A percentile compares a stretch with the other conserved stretches of the same genome.
phyloP scores from a whole-genome alignment of 2,888 invertebrate genomes.

The Bembecia ichneumoniformis region DNA sequence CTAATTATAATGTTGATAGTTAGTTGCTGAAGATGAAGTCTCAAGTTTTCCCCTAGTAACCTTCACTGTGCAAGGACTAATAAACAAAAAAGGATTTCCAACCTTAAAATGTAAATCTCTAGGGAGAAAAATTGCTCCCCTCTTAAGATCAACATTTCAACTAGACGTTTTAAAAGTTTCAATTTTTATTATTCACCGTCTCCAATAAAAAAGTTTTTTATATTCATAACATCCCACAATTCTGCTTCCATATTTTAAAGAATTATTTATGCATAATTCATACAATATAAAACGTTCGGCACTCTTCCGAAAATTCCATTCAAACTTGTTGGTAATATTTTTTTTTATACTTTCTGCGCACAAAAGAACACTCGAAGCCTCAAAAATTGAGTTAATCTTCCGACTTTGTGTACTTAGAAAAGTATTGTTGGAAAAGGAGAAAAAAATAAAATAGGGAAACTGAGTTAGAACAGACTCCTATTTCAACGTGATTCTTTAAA shows the following conservation, averaged over 20 bases:
- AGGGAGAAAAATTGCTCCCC: no score
- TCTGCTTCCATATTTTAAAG: slow-evolving; percentile 8
- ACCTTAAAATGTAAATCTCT: no score
- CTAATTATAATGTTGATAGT: no score
- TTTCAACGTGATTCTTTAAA: not conserved
- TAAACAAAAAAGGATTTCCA: no score
- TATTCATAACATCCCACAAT: slow-evolving; percentile 12
- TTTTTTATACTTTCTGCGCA: slow-evolving; percentile 25
- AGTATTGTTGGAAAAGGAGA: slow-evolving; percentile 24
- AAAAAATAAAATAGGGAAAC: slow-evolving; percentile 34
- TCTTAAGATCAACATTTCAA: not conserved
- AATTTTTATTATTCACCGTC: not conserved
- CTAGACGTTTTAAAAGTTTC: not conserved
- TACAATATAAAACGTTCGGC: slow-evolving; percentile 14
- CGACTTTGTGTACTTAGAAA: slow-evolving; percentile 33
- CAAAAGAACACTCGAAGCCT: slow-evolving; percentile 35
- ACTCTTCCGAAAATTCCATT: slow-evolving; percentile 35
- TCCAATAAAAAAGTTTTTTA: slow-evolving; percentile 2
- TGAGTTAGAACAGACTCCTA: slow-evolving; percentile 27
- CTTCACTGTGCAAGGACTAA: no score
- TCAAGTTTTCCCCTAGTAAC: no score
- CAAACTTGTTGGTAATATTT: slow-evolving; percentile 28
- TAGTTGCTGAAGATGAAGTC: no score
- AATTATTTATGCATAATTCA: slow-evolving; percentile 27
- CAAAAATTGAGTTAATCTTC: slow-evolving; percentile 49